A percentile compares a stretch with the other conserved stretches of the same genome.
These are phyloP conservation scores for Ammodytes marinus DNA, from an alignment of 2,113 vertebrate species.

Conservation along the genomic window DNA sequence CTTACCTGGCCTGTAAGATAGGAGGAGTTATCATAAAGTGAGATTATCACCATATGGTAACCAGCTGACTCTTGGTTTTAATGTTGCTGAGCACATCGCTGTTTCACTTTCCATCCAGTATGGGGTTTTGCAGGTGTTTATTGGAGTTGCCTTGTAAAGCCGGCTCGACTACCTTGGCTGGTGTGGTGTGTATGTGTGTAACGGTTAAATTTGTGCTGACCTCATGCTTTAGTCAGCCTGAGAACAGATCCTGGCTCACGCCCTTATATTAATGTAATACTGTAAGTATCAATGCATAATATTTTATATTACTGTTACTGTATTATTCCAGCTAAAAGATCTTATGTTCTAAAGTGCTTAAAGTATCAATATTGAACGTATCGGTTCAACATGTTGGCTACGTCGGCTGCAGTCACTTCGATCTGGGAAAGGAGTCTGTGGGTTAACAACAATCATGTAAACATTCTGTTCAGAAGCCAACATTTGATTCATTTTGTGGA, in stretches of 20 bases:
- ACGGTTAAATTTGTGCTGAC: constrained; percentile 20
- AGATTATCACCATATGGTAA: neutral
- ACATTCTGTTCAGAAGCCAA: constrained; percentile 9
- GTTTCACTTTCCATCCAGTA: neutral
- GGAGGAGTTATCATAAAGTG: neutral
- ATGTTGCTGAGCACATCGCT: constrained; percentile 7
- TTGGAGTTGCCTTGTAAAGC: constrained; percentile 59
- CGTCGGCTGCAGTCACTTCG: constrained; percentile 5
- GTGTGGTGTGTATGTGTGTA: neutral
- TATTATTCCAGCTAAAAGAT: constrained; percentile 35
- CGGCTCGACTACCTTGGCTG: constrained; percentile 5
- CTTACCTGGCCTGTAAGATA: neutral
- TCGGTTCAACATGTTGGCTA: constrained; percentile 29
- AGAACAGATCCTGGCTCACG: constrained; percentile 7
- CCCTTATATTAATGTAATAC: constrained; percentile 15
- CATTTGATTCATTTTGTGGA: constrained; percentile 4
- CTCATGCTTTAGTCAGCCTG: neutral
- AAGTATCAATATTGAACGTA: constrained; percentile 34
- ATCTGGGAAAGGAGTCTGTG: neutral
- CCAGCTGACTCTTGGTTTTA: neutral
- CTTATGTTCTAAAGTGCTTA: constrained; percentile 57
- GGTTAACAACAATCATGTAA: neutral
- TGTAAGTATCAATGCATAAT: constrained; percentile 28
- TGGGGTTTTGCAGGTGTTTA: constrained; percentile 23
- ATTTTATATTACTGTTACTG: constrained; percentile 21